Evolutionary conservation across 2,888 invertebrate species (phyloP).

Genomic region (Phymatocera aterrima): DNA sequence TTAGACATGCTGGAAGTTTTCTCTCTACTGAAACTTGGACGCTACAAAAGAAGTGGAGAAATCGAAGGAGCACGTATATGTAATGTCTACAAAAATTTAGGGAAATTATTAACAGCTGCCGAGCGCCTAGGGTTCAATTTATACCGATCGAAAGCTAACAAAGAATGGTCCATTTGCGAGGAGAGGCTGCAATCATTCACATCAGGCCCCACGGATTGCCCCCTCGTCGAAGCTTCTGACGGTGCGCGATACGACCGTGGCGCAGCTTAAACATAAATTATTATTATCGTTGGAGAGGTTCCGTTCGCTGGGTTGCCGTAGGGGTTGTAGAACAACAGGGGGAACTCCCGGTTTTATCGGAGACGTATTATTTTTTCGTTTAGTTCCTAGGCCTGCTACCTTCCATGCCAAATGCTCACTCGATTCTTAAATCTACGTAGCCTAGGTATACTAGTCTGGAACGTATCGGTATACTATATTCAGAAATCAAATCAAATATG

Average conservation of each 20-base stretch:
- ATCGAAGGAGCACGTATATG: not conserved
- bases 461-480: not conserved
- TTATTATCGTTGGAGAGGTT: slow-evolving; percentile 24
- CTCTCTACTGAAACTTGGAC: not conserved
- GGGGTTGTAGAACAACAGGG: slow-evolving; percentile 18
- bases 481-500: not conserved
- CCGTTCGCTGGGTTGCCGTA: slow-evolving; percentile 21
- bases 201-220: slow-evolving; percentile 23
- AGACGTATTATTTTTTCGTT: slow-evolving; percentile 24
- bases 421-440: not conserved
- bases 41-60: not conserved
- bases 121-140: slow-evolving; percentile 4
- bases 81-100: not conserved
- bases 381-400: not conserved
- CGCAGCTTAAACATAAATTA: slow-evolving; percentile 30
- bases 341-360: not conserved
- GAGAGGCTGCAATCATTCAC: slow-evolving; percentile 17
- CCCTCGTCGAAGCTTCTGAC: not conserved
- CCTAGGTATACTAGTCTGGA: not conserved
- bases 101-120: slow-evolving; percentile 3
- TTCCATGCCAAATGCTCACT: not conserved
- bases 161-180: slow-evolving; percentile 26
- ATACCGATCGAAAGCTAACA: slow-evolving; percentile 13
- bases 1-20: not conserved
- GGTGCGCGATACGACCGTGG: slow-evolving; percentile 5